Percentiles rank a stretch among this genome's conserved stretches.
These are phyloP conservation scores for Catonia carolina DNA, from an alignment of 2,888 invertebrate species.

Conservation along the genomic window DNA sequence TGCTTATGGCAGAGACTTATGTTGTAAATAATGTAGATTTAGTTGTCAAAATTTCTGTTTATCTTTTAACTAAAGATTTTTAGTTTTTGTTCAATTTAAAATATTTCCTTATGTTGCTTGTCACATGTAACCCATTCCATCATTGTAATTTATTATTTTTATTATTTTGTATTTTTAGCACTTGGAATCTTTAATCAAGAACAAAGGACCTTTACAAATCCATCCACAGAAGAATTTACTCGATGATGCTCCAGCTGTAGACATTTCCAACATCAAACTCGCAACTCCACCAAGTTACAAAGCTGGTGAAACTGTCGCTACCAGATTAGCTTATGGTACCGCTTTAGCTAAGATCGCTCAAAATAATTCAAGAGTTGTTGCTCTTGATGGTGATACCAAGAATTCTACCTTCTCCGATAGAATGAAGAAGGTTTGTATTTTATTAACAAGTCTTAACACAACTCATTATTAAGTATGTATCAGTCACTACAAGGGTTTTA, in stretches of 20 bases:
- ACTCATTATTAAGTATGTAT: too few relatives aligned
- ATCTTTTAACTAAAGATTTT: too few relatives aligned
- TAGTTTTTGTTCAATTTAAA: too few relatives aligned
- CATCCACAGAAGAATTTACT: conserved; percentile 56
- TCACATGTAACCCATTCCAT: too few relatives aligned
- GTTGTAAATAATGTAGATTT: too few relatives aligned
- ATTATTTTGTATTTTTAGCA: conserved; percentile 44
- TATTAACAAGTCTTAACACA: not conserved
- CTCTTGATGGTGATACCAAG: conserved; percentile 96
- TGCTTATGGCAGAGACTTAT: too few relatives aligned
- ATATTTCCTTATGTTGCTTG: too few relatives aligned
- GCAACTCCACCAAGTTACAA: conserved; percentile 78
- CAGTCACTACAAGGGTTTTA: too few relatives aligned
- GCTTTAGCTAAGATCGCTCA: conserved; percentile 82
- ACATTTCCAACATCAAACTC: conserved; percentile 64
- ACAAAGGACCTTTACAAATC: conserved; percentile 55
- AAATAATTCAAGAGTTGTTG: conserved; percentile 69
- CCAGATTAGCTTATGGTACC: conserved; percentile 89
- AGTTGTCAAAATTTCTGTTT: too few relatives aligned
- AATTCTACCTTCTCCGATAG: conserved; percentile 97
- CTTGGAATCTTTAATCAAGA: conserved; percentile 59
- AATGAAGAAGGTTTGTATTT: conserved; percentile 58
- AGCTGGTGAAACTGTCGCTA: conserved; percentile 71
- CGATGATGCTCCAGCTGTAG: conserved; percentile 63
- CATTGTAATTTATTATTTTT: not conserved